These are phyloP conservation scores for Rhabditoides inermis DNA, from an alignment of 2,888 invertebrate genomes.

Conservation along the genomic window DNA sequence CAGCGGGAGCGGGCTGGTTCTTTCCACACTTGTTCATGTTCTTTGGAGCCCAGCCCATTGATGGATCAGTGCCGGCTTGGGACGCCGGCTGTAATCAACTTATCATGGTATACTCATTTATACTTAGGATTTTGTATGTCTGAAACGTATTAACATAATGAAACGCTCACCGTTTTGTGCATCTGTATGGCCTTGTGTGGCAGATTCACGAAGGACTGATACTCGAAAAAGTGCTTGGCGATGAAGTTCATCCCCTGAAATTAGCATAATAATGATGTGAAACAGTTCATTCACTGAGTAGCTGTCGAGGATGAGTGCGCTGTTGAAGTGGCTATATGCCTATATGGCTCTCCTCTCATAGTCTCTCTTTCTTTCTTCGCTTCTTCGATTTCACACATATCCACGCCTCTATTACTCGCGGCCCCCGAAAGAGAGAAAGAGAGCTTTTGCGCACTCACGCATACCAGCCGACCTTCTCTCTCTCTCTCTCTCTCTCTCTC, in stretches of 20 bases:
- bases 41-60: conserved; percentile 50
- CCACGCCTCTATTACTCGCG: too few species aligned
- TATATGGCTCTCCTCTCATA: neutral
- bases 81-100: conserved; percentile 37
- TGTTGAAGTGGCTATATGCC: conserved; percentile 1
- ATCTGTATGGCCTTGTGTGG: conserved; percentile 51
- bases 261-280: conserved; percentile 1
- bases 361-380: too few species aligned
- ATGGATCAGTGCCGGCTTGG: conserved; percentile 48
- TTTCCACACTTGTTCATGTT: conserved; percentile 42
- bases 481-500: neutral
- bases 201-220: conserved; percentile 50
- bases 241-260: conserved; percentile 50
- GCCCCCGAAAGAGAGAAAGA: too few species aligned
- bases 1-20: conserved; percentile 46
- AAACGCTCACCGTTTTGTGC: conserved; percentile 42
- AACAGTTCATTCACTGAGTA: conserved; percentile 8
- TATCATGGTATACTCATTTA: neutral
- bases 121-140: neutral
- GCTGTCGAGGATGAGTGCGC: conserved; percentile 9
- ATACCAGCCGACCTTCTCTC: too few species aligned
- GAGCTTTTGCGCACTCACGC: too few species aligned
- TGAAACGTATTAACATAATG: neutral
- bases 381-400: too few species aligned
- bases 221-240: conserved; percentile 52